A percentile compares a stretch with the other conserved stretches of the same genome.
Evolutionary conservation across 2,113 vertebrate species (phyloP).

Genomic region (Sturnus vulgaris): DNA sequence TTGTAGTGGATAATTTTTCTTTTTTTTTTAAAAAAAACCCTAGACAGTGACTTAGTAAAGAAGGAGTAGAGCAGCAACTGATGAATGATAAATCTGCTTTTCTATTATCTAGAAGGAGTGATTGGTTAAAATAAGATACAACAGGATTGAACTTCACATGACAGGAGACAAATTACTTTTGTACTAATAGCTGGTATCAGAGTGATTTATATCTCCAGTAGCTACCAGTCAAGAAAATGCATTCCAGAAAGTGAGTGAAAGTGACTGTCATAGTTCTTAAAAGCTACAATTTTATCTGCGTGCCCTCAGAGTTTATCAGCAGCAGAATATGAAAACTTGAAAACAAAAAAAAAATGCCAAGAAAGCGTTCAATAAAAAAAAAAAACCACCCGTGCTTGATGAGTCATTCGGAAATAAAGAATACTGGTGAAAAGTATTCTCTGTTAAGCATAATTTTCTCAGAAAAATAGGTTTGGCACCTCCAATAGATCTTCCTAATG

Average conservation of each 20-base stretch:
- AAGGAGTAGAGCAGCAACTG: not conserved
- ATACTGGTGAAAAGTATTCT: not conserved
- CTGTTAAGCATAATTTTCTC: not conserved
- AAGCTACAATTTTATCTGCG: not conserved
- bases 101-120: not conserved
- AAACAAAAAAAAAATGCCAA: not conserved
- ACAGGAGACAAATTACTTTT: not conserved
- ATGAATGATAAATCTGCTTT: not conserved
- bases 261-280: not conserved
- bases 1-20: not conserved
- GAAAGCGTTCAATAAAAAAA: not conserved
- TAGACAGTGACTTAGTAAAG: not conserved
- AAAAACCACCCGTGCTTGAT: not conserved
- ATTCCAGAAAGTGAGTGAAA: not conserved
- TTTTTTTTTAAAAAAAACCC: not conserved
- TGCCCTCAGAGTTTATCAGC: not conserved
- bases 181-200: not conserved
- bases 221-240: not conserved
- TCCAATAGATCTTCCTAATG: not conserved
- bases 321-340: not conserved
- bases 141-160: not conserved
- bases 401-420: conserved; percentile 43
- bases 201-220: not conserved
- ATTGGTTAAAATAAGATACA: not conserved
- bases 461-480: not conserved